Evolutionary conservation across 1,140 invertebrate species (phyloP).

Genomic region (Drosophila kohkoa): DNA sequence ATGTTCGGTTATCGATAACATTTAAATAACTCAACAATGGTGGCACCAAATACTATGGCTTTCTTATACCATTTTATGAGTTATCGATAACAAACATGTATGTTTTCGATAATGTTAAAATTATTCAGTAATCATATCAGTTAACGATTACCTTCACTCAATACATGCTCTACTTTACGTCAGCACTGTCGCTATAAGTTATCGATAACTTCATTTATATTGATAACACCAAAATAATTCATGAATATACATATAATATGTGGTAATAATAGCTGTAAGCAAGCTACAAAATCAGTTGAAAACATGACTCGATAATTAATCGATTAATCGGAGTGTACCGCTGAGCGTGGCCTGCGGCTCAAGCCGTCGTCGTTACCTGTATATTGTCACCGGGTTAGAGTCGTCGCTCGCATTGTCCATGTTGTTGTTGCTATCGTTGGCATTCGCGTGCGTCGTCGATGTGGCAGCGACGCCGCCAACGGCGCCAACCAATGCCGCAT

Average conservation of each 20-base stretch:
- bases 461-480: constrained; percentile 20
- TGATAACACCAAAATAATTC: no score
- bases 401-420: constrained; percentile 92
- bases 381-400: constrained; percentile 92
- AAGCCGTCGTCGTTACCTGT: constrained; percentile 87
- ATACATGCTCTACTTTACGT: no score
- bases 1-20: neutral
- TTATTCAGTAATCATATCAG: no score
- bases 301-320: neutral
- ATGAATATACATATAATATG: no score
- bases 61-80: no score
- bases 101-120: no score
- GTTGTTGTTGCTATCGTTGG: constrained; percentile 89
- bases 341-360: neutral
- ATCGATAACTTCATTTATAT: neutral
- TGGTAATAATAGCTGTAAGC: no score
- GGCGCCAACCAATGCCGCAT: constrained; percentile 16
- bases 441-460: constrained; percentile 31
- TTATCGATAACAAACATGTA: no score
- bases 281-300: no score
- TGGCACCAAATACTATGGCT: no score
- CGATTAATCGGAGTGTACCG: neutral
- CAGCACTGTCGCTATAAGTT: no score
- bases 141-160: no score
- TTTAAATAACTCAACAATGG: neutral